Percentiles rank a stretch among this genome's conserved stretches.
Evolutionary conservation across 2,797 vertebrate genomes (phyloP).

Genomic region (Spheniscus humboldti): DNA sequence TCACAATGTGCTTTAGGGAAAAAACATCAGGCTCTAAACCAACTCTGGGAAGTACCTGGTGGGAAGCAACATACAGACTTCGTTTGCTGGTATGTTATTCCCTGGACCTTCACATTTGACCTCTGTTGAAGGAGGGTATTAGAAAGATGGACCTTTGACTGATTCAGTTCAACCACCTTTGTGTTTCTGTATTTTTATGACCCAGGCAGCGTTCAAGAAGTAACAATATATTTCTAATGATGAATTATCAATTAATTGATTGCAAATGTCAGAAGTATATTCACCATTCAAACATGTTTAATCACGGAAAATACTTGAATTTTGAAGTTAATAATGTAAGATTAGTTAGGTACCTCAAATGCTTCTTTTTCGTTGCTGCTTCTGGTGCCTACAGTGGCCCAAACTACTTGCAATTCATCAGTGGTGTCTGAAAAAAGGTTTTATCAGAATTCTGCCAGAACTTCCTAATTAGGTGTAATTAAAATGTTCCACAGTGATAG

Average conservation of each 20-base stretch:
- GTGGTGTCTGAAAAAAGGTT: neutral
- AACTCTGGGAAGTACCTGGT: neutral
- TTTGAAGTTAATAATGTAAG: neutral
- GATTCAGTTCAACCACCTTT: neutral
- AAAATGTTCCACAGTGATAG: neutral
- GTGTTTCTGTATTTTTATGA: neutral
- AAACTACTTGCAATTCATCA: neutral
- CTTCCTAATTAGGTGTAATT: neutral
- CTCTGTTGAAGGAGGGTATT: neutral
- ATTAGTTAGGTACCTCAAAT: neutral
- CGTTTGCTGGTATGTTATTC: neutral
- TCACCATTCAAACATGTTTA: neutral
- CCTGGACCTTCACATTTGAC: neutral
- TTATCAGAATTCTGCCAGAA: constrained; percentile 3
- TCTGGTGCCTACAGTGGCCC: neutral
- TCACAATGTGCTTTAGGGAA: neutral
- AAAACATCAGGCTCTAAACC: neutral
- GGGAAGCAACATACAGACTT: neutral
- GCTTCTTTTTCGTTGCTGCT: neutral
- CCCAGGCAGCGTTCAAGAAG: neutral
- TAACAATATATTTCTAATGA: neutral
- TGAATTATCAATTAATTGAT: neutral
- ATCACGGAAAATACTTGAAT: neutral
- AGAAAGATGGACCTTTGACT: neutral
- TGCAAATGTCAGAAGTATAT: neutral